These are phyloP conservation scores for Rousettus madagascariensis DNA, from an alignment of 2,797 vertebrate species.

Conservation along the genomic window DNA sequence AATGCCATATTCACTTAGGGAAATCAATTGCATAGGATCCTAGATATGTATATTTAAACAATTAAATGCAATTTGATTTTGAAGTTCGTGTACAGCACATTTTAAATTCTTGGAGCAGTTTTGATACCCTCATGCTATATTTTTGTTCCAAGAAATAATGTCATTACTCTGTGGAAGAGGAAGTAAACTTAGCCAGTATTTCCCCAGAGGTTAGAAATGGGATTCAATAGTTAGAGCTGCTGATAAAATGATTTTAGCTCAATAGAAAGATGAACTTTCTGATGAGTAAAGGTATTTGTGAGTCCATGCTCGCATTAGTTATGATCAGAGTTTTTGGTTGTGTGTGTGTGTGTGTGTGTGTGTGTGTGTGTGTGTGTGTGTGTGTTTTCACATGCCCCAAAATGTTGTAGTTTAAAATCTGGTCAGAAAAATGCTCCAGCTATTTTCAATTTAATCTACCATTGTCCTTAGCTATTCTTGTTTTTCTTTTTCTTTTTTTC, in stretches of 20 bases:
- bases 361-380: not conserved
- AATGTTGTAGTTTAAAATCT: not conserved
- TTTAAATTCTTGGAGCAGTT: not conserved
- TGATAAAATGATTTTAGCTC: not conserved
- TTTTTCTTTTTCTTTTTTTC: not conserved
- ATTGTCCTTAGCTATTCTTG: not conserved
- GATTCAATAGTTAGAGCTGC: not conserved
- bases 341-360: not conserved
- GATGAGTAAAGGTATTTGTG: not conserved
- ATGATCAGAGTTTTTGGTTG: not conserved
- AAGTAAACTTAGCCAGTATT: not conserved
- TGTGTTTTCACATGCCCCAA: not conserved
- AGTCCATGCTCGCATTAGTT: not conserved
- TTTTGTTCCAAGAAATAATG: slow-evolving; percentile 45
- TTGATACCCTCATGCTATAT: not conserved
- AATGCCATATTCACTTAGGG: not conserved
- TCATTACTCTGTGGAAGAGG: not conserved
- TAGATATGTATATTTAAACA: slow-evolving; percentile 22
- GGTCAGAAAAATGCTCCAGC: not conserved
- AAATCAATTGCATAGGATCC: not conserved
- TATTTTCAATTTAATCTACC: not conserved
- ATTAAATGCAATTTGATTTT: slow-evolving; percentile 10
- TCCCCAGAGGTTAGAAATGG: not conserved
- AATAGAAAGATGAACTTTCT: not conserved
- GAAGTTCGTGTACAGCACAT: not conserved